Conservation (phyloP, 1,140 invertebrate species). For the Neodiprion virginianus region DNA sequence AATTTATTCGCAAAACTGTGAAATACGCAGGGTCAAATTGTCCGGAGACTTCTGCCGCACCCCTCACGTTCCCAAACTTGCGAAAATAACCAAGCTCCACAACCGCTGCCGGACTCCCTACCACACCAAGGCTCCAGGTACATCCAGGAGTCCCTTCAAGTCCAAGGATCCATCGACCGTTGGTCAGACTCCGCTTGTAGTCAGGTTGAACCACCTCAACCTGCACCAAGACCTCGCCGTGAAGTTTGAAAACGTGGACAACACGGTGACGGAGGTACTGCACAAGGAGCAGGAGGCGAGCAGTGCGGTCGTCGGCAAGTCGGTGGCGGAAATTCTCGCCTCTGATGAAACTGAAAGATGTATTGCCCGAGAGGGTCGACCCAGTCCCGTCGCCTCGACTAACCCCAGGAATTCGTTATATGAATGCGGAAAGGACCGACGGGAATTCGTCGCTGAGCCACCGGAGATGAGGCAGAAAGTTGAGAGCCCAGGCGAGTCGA, state of each 20-base stretch:
- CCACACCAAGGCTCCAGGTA: constrained; percentile 36
- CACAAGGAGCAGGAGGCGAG: constrained; percentile 49
- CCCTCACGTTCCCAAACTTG: constrained; percentile 46
- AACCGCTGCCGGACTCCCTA: constrained; percentile 51
- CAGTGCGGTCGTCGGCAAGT: constrained; percentile 35
- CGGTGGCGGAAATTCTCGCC: constrained; percentile 52
- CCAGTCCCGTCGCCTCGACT: background rate
- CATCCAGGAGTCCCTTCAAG: constrained; percentile 34
- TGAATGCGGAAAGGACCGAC: constrained; percentile 29
- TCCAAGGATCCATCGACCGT: constrained; percentile 24
- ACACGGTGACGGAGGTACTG: constrained; percentile 50
- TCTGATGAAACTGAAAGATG: constrained; percentile 41
- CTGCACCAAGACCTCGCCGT: constrained; percentile 50
- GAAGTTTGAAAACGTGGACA: constrained; percentile 56
- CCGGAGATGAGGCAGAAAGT: constrained; percentile 13
- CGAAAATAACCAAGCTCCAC: constrained; percentile 51
- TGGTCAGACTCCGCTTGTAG: constrained; percentile 49
- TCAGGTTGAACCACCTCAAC: constrained; percentile 46
- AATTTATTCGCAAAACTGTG: constrained; percentile 36
- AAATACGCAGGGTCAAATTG: constrained; percentile 30
- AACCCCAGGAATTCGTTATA: background rate
- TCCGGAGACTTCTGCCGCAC: constrained; percentile 24
- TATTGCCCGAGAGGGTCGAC: background rate
- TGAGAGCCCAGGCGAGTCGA: constrained; percentile 9
- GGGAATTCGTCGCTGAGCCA: background rate